Evolutionary conservation across 2,888 invertebrate genomes (phyloP), one percentile per base, ranked within the genome.

Genomic region (Netelia inedita): DNA sequence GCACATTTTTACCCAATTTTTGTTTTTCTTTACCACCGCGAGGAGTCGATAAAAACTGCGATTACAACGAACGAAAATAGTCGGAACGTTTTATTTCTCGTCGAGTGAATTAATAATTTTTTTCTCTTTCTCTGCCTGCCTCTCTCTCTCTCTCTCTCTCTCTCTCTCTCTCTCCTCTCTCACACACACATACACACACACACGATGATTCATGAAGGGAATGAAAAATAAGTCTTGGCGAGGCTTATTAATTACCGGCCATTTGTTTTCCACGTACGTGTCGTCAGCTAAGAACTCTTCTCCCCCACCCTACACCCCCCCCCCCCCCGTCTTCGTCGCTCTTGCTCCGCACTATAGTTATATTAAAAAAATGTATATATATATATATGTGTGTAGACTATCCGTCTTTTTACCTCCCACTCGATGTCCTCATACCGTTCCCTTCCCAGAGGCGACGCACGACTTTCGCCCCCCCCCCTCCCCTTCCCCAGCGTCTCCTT

Each of bases 371-470:
- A 43, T 2, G 5, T 43, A 46, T 46, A 46, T 46, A 46, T 46
- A 14, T 46, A 14, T 46, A 46, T 46, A 46, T 46, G 11, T 14
- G 14, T 8, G 14, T 46, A 46, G 46, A 59, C 21, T 23, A 35
- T 71, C 28, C 43, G 55, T 72, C 50, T 57, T 73, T 46, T 72
- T 79, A 10, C 66, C 82, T 63, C 84, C 72, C 78, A 84, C 81
- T 83, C 79, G 57, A 76, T 81, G 69, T 83, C 69, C 75, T 66
- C 71, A 74, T 66, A 76, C 55, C 61, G 65, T 79, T 73, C 66
- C 83, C 83, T 75, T 79, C 74, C 79, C 69, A 23, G 19, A 50
- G 35, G 46, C 61, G 53, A 68, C 63, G 68, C 57, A 43, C 81
- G 63, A 53, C 19, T 23, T 50, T 71, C 75, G 63, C 72, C 63